Evolutionary conservation across 1,140 invertebrate species (phyloP).

Genomic region (Cyphomyrmex costatus): DNA sequence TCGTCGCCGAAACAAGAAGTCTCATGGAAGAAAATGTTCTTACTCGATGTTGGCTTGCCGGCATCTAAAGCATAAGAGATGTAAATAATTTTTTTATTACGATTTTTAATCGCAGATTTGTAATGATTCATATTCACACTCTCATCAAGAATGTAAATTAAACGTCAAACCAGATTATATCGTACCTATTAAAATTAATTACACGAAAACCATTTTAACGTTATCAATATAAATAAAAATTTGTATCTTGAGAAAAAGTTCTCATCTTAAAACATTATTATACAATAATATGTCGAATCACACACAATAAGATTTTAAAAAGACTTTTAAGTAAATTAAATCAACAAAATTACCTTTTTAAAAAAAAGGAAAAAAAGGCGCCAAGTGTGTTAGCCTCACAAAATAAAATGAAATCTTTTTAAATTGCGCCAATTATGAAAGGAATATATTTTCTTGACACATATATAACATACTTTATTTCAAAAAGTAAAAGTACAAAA

Average conservation of each 20-base stretch:
- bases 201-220: neutral
- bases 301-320: neutral
- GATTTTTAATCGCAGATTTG: neutral
- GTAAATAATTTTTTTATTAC: neutral
- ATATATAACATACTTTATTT: no score
- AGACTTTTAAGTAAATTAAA: neutral
- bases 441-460: no score
- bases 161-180: neutral
- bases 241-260: neutral
- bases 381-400: no score
- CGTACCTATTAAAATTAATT: neutral
- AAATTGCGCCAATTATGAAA: no score
- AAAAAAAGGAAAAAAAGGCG: no score
- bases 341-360: no score
- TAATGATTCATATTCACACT: neutral
- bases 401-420: no score
- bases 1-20: constrained; percentile 86
- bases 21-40: constrained; percentile 88
- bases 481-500: no score
- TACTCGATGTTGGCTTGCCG: constrained; percentile 74
- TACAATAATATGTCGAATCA: neutral
- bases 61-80: neutral
- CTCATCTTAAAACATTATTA: neutral
- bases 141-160: neutral
- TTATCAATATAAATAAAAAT: neutral